A percentile compares a stretch with the other conserved stretches of the same genome.
phyloP scores from a whole-genome alignment of 2,888 invertebrate species.

The Metacarcinus magister region DNA sequence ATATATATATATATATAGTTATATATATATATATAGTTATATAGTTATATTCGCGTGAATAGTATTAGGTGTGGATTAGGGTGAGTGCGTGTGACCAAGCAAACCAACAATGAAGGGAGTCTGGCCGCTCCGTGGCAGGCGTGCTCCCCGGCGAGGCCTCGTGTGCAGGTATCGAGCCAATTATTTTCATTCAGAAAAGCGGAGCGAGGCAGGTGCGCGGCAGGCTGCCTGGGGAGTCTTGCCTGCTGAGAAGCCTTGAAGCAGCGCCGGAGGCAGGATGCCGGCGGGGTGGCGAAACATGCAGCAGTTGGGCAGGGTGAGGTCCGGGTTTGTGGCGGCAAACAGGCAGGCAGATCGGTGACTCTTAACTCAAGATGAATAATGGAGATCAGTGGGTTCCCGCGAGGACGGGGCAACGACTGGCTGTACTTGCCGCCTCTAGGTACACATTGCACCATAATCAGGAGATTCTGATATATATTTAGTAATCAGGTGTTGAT shows the following conservation, averaged over 20 bases:
- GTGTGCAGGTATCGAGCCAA: background rate
- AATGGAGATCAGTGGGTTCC: background rate
- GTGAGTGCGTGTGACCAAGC: background rate
- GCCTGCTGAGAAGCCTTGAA: background rate
- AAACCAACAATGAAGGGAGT: background rate
- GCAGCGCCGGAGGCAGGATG: conserved; percentile 6
- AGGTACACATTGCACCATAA: background rate
- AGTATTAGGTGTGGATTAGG: background rate
- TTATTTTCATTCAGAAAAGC: conserved; percentile 9
- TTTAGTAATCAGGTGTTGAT: background rate
- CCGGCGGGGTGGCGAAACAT: background rate
- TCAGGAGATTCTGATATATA: background rate
- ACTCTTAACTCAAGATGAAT: background rate
- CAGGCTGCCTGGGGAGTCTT: background rate
- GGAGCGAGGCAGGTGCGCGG: background rate
- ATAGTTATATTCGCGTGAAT: background rate
- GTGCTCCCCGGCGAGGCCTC: background rate
- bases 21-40: background rate
- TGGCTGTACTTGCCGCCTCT: background rate
- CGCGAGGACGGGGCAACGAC: background rate
- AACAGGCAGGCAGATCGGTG: background rate
- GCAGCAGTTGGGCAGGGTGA: background rate
- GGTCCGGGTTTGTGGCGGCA: background rate
- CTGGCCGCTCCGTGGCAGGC: background rate
- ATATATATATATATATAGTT: background rate